Evolutionary conservation across 2,888 invertebrate genomes (phyloP), one percentile per base, ranked within the genome.

Genomic region (Abscondita cerata): DNA sequence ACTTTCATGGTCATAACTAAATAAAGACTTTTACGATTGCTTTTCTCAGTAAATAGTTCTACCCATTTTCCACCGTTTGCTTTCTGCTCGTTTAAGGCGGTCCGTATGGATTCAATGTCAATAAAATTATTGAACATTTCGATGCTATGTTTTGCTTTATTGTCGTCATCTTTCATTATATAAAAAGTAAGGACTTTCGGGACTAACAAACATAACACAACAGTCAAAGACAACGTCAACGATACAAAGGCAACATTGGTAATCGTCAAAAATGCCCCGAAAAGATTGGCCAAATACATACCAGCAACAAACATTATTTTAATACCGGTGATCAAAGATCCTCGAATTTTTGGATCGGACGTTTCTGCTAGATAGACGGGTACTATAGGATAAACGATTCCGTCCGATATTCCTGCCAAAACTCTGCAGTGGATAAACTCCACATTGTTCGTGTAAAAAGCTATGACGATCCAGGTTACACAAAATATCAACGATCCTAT

Each of bases 401-500:
- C 81, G 59, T 72, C 87, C 0, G 88, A 87, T 6, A 89, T 75
- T 0, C 89, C 89, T 20, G 86, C 86, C 74, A 88, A 52, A 77
- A 74, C 54, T 77, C 65, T 1, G 78, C 79, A 2, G 84, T 80
- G 76, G 87, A 86, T 13, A 89, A 80, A 47, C 84, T 73, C 46
- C 82, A 77, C 1, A 86, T 84, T 5, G 83, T 83, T 55, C 82
- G 81, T 20, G 88, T 87, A n/a, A 36, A 83, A 78, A 65, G 87
- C 85, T 68, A 89, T 83, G 68, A 88, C 78, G 33, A 88, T 74
- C 89, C 89, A 90, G 64, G 87, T n/a, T n/a, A n/a, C n/a, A n/a
- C n/a, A n/a, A n/a, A n/a, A n/a, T n/a, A 89, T n/a, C n/a, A n/a
- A n/a, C n/a, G n/a, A n/a, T n/a, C n/a, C n/a, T n/a, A n/a, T n/a